Base-by-base conservation (phyloP, 2,113 vertebrate genomes). In the Ictidomys tridecemlineatus region DNA sequence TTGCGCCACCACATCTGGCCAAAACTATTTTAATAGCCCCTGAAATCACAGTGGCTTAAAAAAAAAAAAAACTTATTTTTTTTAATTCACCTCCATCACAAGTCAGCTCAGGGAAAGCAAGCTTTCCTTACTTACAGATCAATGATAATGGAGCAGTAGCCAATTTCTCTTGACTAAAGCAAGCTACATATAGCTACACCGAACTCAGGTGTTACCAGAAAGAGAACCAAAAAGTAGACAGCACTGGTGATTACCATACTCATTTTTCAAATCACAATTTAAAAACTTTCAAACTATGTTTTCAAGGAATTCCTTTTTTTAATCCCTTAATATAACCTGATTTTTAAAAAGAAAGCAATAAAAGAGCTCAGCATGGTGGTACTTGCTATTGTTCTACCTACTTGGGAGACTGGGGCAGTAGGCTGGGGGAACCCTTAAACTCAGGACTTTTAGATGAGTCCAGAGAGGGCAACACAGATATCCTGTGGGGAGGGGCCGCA, bases 221-320 rank as follows among this genome's bases (percentile, higher is more conserved):
- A 92, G 56, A 80, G 67, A 94, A 85, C 6, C 53, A 70, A 24
- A 96, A 61, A n/a, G 39, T 17, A 89, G 26, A 85, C 3, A 73
- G 22, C 24, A 73, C 20, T 61, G 32, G 72, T 87, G 45, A 90
- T 63, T 79, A 95, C 13, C 28, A 85, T 18, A 87, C 3, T 13
- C 28, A 67, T 34, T 95, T 93, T 83, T 61, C 13, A 94, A 65
- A 30, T 45, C 56, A 61, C 13, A 45, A 87, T 74, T 84, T 91
- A 78, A 76, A 76, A 90, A 88, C 58, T 88, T 91, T 16, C 58
- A 87, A 93, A 85, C 34, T 76, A 51, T n/a, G 7, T 65, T 58
- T 78, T 79, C 42, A 96, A 80, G 24, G 39, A 94, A 92, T 65
- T 82, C 5, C 6, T 58, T 58, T 58, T 61, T 39, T 73, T 93